Evolutionary conservation across 2,797 vertebrate species (phyloP).

Genomic region (Peromyscus attwateri): DNA sequence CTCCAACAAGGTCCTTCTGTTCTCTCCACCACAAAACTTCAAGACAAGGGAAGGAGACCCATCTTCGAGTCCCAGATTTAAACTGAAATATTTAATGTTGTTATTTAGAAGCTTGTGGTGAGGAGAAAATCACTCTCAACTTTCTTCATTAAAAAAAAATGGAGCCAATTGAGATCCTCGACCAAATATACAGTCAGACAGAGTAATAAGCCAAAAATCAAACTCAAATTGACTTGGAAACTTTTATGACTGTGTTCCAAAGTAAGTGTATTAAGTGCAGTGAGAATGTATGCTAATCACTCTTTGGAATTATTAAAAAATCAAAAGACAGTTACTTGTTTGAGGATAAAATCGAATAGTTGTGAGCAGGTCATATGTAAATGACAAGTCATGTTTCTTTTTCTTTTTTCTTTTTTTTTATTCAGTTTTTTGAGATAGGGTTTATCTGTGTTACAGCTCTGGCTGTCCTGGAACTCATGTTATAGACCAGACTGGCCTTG

Average conservation of each 20-base stretch:
- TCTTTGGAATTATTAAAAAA: conserved; percentile 23
- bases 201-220: conserved; percentile 29
- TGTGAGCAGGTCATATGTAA: background rate
- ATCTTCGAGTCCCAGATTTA: background rate
- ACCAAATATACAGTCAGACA: background rate
- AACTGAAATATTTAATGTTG: background rate
- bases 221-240: background rate
- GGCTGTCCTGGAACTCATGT: background rate
- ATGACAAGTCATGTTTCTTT: background rate
- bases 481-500: background rate
- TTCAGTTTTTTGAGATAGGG: background rate
- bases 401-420: background rate
- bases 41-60: conserved; percentile 12
- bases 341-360: background rate
- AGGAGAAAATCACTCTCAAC: background rate
- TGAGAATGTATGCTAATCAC: background rate
- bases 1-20: background rate
- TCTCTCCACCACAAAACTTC: background rate
- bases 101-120: background rate
- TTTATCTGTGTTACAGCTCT: background rate
- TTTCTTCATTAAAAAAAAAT: background rate
- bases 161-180: background rate
- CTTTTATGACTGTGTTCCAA: background rate
- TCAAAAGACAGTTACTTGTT: background rate
- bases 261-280: background rate